Evolutionary conservation across 2,113 vertebrate genomes (phyloP), one percentile per base, ranked within the genome.

Genomic region (Motacilla alba): DNA sequence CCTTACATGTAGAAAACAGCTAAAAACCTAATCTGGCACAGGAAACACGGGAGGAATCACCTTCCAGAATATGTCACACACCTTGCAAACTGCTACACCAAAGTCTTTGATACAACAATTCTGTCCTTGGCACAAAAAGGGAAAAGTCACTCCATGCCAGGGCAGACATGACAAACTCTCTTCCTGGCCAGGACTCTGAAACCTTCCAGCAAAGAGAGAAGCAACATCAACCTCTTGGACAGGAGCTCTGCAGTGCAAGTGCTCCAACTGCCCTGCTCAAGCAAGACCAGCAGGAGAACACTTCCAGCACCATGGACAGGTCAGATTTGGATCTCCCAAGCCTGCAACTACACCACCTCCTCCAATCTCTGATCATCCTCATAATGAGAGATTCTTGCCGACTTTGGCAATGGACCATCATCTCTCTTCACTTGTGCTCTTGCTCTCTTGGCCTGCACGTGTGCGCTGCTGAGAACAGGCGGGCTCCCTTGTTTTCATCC

Each of bases 331-430:
- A 3, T 26, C 21, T 33, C 27, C 44, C 21, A 20, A 3, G 11
- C 24, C 1, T 0, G 2, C 3, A 3, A n/a, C 9, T 43, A 28
- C 37, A 53, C 9, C 30, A 15, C 4, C 23, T 27, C 13, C 43
- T 11, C 17, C 23, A 26, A 3, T 24, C 37, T 27, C 6, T 49
- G 24, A 5, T 4, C 24, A 2, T 3, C 4, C 21, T 8, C 7
- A 43, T 5, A n/a, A 14, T 43, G 22, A 55, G 15, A n/a, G 3
- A 6, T 7, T 56, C 6, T 56, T 56, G 5, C 0, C 17, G n/a
- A 5, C 31, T 44, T 27, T n/a, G 12, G 16, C 6, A 16, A 12
- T 20, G 30, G 31, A 44, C 5, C 27, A 56, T 17, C 17, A 44
- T 11, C 30, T 15, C 30, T 21, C 27, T 44, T 15, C 46, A 8